A percentile compares a stretch with the other conserved stretches of the same genome.
Evolutionary conservation across 37 sponge, comb jelly and placozoan species (phyloP).

Genomic region (Corticium candelabrum): DNA sequence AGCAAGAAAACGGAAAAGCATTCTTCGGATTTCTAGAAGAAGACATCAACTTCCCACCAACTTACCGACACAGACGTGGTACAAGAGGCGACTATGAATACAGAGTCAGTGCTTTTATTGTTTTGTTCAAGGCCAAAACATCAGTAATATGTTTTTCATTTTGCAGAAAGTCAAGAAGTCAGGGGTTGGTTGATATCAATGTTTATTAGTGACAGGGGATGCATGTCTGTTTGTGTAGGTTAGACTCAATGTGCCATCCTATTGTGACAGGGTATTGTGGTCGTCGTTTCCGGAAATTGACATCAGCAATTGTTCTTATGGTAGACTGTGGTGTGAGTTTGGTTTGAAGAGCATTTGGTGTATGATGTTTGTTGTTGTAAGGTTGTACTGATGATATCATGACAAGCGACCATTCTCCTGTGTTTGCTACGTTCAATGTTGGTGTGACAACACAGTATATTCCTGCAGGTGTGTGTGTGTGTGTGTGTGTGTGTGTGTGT

Average conservation of each 20-base stretch:
- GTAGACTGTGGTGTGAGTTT: too few relatives aligned
- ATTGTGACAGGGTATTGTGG: constrained; percentile 95
- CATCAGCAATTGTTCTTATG: constrained; percentile 67
- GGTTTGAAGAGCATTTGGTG: neutral
- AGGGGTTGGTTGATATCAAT: neutral
- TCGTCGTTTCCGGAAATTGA: constrained; percentile 66
- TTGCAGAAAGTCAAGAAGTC: neutral
- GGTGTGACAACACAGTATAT: constrained; percentile 16
- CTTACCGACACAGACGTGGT: constrained; percentile 66
- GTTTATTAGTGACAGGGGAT: constrained; percentile 7
- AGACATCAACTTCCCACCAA: constrained; percentile 83
- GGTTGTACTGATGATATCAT: constrained; percentile 70
- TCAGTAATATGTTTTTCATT: neutral
- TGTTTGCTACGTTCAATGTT: constrained; percentile 67
- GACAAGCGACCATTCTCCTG: constrained; percentile 94
- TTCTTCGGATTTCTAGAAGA: constrained; percentile 84
- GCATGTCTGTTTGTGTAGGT: constrained; percentile 44
- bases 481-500: neutral
- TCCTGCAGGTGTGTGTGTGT: neutral
- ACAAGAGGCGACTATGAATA: constrained; percentile 41
- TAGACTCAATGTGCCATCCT: constrained; percentile 89
- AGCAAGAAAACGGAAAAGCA: constrained; percentile 57
- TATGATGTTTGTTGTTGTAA: neutral
- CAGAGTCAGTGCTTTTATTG: constrained; percentile 9
- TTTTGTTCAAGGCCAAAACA: constrained; percentile 17